A percentile compares a stretch with the other conserved stretches of the same genome.
Evolutionary conservation across 2,888 invertebrate genomes (phyloP).

Genomic region (Eristalis tenax): DNA sequence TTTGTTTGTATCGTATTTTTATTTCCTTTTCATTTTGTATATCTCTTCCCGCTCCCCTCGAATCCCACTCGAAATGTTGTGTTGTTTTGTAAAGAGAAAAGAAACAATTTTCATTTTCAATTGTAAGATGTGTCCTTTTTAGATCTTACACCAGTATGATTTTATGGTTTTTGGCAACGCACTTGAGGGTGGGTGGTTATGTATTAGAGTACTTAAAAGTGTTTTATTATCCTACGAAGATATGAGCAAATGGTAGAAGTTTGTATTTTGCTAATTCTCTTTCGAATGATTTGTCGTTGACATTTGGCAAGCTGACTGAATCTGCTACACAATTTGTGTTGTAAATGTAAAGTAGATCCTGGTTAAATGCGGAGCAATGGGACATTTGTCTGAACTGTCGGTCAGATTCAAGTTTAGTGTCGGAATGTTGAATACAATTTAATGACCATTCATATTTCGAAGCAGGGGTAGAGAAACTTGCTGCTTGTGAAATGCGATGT

Average conservation of each 20-base stretch:
- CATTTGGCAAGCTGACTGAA: too few relatives aligned
- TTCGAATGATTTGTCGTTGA: too few relatives aligned
- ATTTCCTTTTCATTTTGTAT: conserved; percentile 28
- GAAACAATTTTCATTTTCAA: conserved; percentile 18
- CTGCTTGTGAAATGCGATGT: too few relatives aligned
- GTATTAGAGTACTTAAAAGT: not conserved
- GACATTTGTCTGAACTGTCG: too few relatives aligned
- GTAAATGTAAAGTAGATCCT: too few relatives aligned
- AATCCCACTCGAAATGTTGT: conserved; percentile 7
- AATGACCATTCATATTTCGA: too few relatives aligned
- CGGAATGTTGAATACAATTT: too few relatives aligned
- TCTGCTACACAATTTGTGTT: too few relatives aligned
- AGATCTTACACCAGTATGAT: conserved; percentile 32
- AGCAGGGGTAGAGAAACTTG: too few relatives aligned
- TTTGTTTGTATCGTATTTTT: conserved; percentile 2
- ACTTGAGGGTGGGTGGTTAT: conserved; percentile 8
- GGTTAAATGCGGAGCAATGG: too few relatives aligned
- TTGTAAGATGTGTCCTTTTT: conserved; percentile 10
- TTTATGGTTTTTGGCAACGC: conserved; percentile 59
- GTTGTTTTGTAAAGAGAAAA: conserved; percentile 47
- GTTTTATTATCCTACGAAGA: not conserved
- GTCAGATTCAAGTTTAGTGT: too few relatives aligned
- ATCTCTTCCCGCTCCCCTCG: conserved; percentile 13
- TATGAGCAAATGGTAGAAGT: not conserved
- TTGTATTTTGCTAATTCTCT: not conserved